Evolutionary conservation across 2,888 invertebrate species (phyloP), one percentile per base, ranked within the genome.

Genomic region (Sesia bembeciformis): DNA sequence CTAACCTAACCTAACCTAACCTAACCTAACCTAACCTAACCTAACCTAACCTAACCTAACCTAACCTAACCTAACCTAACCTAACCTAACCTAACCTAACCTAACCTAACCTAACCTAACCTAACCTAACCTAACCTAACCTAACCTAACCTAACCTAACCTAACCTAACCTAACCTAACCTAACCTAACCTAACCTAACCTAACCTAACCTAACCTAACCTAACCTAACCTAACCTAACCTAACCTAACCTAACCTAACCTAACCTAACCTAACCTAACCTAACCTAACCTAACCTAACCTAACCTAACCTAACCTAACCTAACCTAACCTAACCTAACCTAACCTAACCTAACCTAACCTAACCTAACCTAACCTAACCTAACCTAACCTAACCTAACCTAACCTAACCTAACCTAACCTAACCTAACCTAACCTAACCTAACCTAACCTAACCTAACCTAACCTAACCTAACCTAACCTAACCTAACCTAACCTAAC

Each of bases 1-100:
- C 54, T 54, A 54, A 54, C 54, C 54, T 54, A 54, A 54, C 54
- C 54, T 54, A 54, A 54, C 54, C 54, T 54, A 54, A 54, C 54
- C 54, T 54, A 54, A 54, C 54, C 54, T 54, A 54, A 54, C 54
- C 54, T 54, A 54, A 54, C 54, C 54, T 54, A 54, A 54, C 54
- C 54, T 54, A 54, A 54, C 54, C 54, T 54, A 54, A 54, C 54
- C 54, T 54, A 54, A 54, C 54, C 54, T 54, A 54, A 54, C 54
- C 54, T 54, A 54, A 54, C 54, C 54, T 54, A 54, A 54, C 54
- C 54, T 54, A 54, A 54, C 54, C 54, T 54, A 54, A 54, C 54
- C 54, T 54, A 54, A 54, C 54, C 54, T 54, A 54, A 54, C 54
- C 54, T 54, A 54, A 54, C 54, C 54, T 54, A 54, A 54, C 54